Conservation (phyloP, 2,888 invertebrate species). For the Rotaria macrura region DNA sequence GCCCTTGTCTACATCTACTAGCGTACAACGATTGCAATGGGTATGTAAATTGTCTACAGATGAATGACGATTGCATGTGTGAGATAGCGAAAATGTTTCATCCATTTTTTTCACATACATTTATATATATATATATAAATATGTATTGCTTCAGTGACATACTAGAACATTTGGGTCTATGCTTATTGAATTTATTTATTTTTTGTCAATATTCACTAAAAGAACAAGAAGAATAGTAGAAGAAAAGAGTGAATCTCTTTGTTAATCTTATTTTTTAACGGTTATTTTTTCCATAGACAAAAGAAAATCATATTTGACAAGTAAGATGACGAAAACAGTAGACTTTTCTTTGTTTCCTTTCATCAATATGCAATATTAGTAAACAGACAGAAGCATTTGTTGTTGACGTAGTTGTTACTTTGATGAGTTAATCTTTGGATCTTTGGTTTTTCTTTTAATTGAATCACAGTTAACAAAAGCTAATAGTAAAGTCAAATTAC, state of each 20-base stretch:
- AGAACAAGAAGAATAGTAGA: neutral
- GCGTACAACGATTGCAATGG: constrained; percentile 8
- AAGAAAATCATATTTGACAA: neutral
- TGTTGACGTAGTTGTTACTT: neutral
- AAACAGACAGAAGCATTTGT: neutral
- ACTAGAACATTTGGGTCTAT: neutral
- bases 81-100: constrained; percentile 2
- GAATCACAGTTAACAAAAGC: too few relatives aligned
- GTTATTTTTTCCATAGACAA: neutral
- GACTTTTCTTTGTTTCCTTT: neutral
- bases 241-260: neutral
- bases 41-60: constrained; percentile 21
- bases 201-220: neutral
- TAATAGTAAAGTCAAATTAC: too few relatives aligned
- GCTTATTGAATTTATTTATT: neutral
- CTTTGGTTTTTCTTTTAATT: neutral
- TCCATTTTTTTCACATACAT: neutral
- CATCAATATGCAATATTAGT: neutral
- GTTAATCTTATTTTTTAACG: neutral
- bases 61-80: neutral
- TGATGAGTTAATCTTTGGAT: neutral
- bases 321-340: neutral
- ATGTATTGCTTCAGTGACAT: neutral
- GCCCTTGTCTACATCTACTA: neutral
- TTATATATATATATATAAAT: too few relatives aligned